Base-by-base conservation (phyloP, 2,888 invertebrate species). In the Diarsia rubi region DNA sequence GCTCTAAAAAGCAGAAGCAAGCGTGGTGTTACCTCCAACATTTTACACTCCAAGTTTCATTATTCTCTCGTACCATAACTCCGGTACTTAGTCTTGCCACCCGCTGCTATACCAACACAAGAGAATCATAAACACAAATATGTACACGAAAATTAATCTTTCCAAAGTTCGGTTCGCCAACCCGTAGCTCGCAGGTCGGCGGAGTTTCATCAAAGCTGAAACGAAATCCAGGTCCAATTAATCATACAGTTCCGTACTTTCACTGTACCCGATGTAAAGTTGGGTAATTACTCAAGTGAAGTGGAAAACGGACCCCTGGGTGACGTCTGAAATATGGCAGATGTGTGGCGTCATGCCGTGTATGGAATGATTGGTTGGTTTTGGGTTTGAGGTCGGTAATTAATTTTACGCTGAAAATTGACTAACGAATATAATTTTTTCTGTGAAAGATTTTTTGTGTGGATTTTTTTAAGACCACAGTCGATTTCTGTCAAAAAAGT, bases 201-300 rank as follows among this genome's bases (percentile, higher is more conserved):
- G 27, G 68, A 76, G 54, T 83, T 74, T 44, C 54, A 66, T 83
- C 71, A 81, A 79, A 78, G 75, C 77, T 73, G 72, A 71, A 86
- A 86, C 82, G 82, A 80, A 84, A 79, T 85, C 77, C 78, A 69
- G 73, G 78, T 66, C 31, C 67, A 79, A 85, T 86, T 83, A 86
- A 86, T 86, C 86, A 83, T 75, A 77, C 66, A 60, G 75, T 71
- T 75, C 54, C 72, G 73, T 77, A 81, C 72, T 75, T 79, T 49
- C 63, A 63, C 66, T 66, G 63, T 72, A 82, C 67, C 66, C 71
- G 65, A n/a, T 71, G 73, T 68, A 75, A 87, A 87, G 83, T 85
- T 82, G 73, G 73, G 76, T 81, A 83, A 86, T 87, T 81, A 86
- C 84, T 86, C 88, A 86, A 81, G 73, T 73, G 67, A 70, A 73